Evolutionary conservation across 2,888 invertebrate species (phyloP), one percentile per base, ranked within the genome.

Genomic region (Archips xylosteana): DNA sequence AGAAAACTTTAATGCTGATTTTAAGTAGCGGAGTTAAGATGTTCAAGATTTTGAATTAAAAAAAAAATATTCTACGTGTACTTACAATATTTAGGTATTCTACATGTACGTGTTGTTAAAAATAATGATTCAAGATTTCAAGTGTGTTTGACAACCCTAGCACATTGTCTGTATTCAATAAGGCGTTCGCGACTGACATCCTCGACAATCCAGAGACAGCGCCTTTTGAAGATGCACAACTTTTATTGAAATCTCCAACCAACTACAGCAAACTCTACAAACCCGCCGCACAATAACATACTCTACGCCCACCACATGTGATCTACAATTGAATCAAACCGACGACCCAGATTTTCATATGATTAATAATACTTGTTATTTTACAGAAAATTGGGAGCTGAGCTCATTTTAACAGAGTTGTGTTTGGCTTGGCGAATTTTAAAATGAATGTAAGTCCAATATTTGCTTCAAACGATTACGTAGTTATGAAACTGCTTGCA

Each of bases 401-500:
- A 49, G 34, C 8, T 0, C n/a, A 8, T 42, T 60, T 15, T 32
- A 10, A 23, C 65, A 49, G n/a, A 60, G 65, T 42, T 32, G 23
- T 39, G 32, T 65, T 71, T 65, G 65, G 59, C 60, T 71, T 65
- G 65, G 65, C 23, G 47, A 3, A 1, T n/a, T 39, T 65, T 65
- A 8, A 71, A 71, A 71, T 66, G 65, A 47, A 60, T 32, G 39
- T 59, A 36, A 59, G 59, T 64, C 65, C 71, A 71, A 71, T 71
- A 71, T 71, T 71, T 51, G 71, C 49, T 36, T 57, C 61, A 67
- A 71, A 42, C 71, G 66, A 71, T 71, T 71, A 71, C 67, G 54
- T 71, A 71, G 71, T 71, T 71, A 71, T 66, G 71, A 67, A 71
- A 71, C 61, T 54, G 61, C 51, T 61, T 61, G 61, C 54, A 71